These are phyloP conservation scores for Gasteruption jaculator DNA, from an alignment of 2,888 invertebrate species.

Conservation along the genomic window DNA sequence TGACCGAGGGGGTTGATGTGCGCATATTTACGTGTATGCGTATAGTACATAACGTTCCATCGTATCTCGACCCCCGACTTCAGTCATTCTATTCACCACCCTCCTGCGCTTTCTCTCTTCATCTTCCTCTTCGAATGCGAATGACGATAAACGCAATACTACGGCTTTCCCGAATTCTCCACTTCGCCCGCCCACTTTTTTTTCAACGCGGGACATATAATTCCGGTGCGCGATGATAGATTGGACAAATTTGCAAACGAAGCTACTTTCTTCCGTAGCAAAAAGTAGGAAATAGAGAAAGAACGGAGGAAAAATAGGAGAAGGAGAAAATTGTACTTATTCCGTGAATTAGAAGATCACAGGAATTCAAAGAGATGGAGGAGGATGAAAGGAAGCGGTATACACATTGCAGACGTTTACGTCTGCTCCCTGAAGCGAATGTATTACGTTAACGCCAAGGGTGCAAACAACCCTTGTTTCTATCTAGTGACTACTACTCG, in stretches of 20 bases:
- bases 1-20: too few species aligned
- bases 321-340: too few species aligned
- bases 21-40: constrained; percentile 1
- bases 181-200: too few species aligned
- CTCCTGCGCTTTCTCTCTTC: constrained; percentile 13
- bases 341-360: too few species aligned
- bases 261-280: too few species aligned
- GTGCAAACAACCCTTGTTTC: constrained; percentile 42
- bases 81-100: constrained; percentile 29
- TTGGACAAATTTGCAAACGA: too few species aligned
- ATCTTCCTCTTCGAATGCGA: constrained; percentile 33
- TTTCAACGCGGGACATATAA: too few species aligned
- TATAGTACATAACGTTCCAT: too few species aligned
- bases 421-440: constrained; percentile 31
- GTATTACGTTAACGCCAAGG: constrained; percentile 46
- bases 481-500: constrained; percentile 12
- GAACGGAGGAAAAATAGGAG: constrained; percentile 16
- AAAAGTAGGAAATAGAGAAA: constrained; percentile 14
- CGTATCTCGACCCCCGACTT: constrained; percentile 28
- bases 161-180: constrained; percentile 23
- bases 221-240: too few species aligned
- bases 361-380: background rate
- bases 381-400: constrained; percentile 1
- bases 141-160: constrained; percentile 43
- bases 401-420: constrained; percentile 21